phyloP scores from a whole-genome alignment of 2,797 vertebrate species.

The Poeciliopsis infans region DNA sequence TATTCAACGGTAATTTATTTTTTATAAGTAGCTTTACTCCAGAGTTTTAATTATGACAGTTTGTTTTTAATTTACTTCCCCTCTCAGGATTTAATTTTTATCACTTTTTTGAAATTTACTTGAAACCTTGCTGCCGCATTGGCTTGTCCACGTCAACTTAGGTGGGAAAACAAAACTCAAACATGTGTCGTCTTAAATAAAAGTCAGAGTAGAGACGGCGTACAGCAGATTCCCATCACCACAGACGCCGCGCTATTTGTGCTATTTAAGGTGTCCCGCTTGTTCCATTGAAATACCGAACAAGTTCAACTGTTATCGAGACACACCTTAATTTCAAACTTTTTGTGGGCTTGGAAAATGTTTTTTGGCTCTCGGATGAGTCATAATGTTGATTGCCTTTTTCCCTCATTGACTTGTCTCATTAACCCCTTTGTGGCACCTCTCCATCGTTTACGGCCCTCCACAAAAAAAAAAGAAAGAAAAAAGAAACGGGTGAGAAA shows the following conservation, averaged over 20 bases:
- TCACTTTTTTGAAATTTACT: conserved; percentile 10
- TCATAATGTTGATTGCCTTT: conserved; percentile 78
- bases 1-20: conserved; percentile 28
- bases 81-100: conserved; percentile 33
- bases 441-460: conserved; percentile 80
- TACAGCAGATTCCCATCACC: conserved; percentile 44
- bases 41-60: conserved; percentile 41
- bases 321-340: conserved; percentile 80
- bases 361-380: conserved; percentile 77
- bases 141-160: conserved; percentile 2
- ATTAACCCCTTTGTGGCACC: conserved; percentile 78
- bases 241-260: conserved; percentile 46
- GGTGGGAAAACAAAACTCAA: conserved; percentile 27
- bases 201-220: conserved; percentile 31
- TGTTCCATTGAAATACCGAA: conserved; percentile 71
- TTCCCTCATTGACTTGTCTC: conserved; percentile 76
- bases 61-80: conserved; percentile 24
- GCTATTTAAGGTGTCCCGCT: conserved; percentile 65
- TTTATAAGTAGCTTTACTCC: conserved; percentile 29
- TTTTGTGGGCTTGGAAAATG: conserved; percentile 72
- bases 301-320: conserved; percentile 68
- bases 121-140: conserved; percentile 22
- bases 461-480: conserved; percentile 55
- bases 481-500: conserved; percentile 64
- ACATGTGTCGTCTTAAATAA: conserved; percentile 38